A percentile compares a stretch with the other conserved stretches of the same genome.
These are phyloP conservation scores for Protodeltote pygarga DNA, from an alignment of 2,888 invertebrate species.

Conservation along the genomic window DNA sequence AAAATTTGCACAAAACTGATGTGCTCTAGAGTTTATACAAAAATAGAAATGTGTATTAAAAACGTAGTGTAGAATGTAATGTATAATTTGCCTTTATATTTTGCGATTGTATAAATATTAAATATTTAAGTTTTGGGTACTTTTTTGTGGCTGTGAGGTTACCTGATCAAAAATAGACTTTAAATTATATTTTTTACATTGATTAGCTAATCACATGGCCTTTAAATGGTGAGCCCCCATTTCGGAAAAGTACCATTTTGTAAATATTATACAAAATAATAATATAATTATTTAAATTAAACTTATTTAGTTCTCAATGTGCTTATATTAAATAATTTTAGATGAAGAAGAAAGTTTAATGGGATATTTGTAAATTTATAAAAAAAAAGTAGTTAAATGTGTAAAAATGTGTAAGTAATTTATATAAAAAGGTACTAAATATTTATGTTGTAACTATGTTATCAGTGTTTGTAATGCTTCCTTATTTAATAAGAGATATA, in stretches of 20 bases:
- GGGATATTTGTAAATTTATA: slow-evolving; percentile 48
- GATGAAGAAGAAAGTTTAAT: slow-evolving; percentile 29
- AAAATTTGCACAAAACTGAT: slow-evolving; percentile 31
- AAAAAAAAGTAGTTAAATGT: slow-evolving; percentile 52
- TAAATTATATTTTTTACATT: slow-evolving; percentile 44
- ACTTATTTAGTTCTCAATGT: slow-evolving; percentile 38
- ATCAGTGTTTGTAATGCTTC: slow-evolving; percentile 49
- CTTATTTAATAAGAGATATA: slow-evolving; percentile 32
- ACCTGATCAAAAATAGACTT: slow-evolving; percentile 60
- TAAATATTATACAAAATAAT: slow-evolving; percentile 48
- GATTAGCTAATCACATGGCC: slow-evolving; percentile 69
- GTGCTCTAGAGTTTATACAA: slow-evolving; percentile 26
- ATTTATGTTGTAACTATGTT: slow-evolving; percentile 48
- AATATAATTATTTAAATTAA: slow-evolving; percentile 24
- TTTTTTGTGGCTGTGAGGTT: slow-evolving; percentile 70
- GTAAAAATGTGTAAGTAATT: slow-evolving; percentile 48
- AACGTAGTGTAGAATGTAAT: slow-evolving; percentile 32
- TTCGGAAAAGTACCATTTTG: slow-evolving; percentile 71
- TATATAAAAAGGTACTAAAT: slow-evolving; percentile 51
- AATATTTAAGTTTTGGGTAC: slow-evolving; percentile 55
- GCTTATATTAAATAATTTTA: slow-evolving; percentile 45
- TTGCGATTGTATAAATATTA: slow-evolving; percentile 36
- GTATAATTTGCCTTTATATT: slow-evolving; percentile 42
- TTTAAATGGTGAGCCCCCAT: slow-evolving; percentile 82
- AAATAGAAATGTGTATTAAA: slow-evolving; percentile 27